Evolutionary conservation across 2,113 vertebrate genomes (phyloP), one percentile per base, ranked within the genome.

Genomic region (Dinomys branickii): DNA sequence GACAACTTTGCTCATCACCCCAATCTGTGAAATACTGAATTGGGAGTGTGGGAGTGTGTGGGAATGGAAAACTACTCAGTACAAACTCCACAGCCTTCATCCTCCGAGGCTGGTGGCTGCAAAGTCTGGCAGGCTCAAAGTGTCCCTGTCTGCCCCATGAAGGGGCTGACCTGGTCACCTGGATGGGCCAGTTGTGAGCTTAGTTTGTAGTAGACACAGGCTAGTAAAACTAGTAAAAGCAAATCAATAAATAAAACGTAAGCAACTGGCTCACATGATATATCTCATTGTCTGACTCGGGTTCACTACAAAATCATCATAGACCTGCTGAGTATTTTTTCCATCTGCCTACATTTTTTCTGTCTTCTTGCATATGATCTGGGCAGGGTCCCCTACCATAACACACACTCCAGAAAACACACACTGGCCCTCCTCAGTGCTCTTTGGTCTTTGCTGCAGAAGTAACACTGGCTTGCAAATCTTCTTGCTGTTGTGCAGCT

Each of bases 1-100:
- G 69, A 88, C 81, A 88, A 80, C 75, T 80, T 90, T 67, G 69
- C 69, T 92, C 94, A 93, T 96, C 95, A 95, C 73, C 38, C n/a
- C n/a, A 88, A 75, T 54, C 85, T 58, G 13, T 88, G 92, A 97
- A 94, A 86, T 90, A 91, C 10, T 89, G 84, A 77, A 44, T 59
- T 82, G 20, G 50, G 73, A 61, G 20, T 86, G 83, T 89, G 50
- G 50, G 89, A 83, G 54, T 44, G 38, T 90, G 47, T 80, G 82
- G 63, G 52, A 93, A 92, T 85, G 71, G 96, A 95, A 95, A 95
- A 58, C 41, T 69, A 89, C 9, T 4, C 54, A 24, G 47, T 44
- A 41, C 4, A 6, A 35, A 33, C 77, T 54, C 47, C 11, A 52
- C 19, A n/a, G 33, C 4, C 75, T 71, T 81, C 47, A 4, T 56